phyloP scores from a whole-genome alignment of 1,140 invertebrate species.

The Manduca sexta region DNA sequence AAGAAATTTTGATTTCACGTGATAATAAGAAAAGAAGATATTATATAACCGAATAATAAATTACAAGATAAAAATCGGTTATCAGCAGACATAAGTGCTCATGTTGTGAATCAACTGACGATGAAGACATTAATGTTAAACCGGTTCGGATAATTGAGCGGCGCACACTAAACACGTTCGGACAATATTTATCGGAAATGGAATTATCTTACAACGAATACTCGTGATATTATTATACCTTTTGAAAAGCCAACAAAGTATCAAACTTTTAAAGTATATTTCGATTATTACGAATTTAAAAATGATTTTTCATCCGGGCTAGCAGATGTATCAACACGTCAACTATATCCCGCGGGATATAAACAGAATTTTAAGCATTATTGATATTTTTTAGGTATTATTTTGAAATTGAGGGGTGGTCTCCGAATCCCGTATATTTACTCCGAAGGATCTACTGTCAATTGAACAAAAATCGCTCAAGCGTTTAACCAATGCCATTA shows the following conservation, averaged over 20 bases:
- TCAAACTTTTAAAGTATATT: too few relatives aligned
- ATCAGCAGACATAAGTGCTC: conserved; percentile 23
- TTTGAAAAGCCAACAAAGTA: neutral
- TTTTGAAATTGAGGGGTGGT: conserved; percentile 44
- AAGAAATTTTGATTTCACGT: neutral
- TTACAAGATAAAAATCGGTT: conserved; percentile 20
- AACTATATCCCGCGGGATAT: conserved; percentile 33
- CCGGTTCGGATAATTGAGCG: conserved; percentile 43
- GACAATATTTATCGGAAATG: neutral
- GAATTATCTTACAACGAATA: neutral
- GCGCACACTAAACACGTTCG: neutral
- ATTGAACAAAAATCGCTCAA: conserved; percentile 51
- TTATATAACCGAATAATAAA: neutral
- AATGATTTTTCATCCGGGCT: conserved; percentile 32
- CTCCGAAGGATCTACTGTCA: conserved; percentile 44
- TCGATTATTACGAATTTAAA: conserved; percentile 18
- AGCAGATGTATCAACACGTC: conserved; percentile 13
- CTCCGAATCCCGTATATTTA: conserved; percentile 40
- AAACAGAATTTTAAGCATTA: conserved; percentile 33
- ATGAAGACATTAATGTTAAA: conserved; percentile 66
- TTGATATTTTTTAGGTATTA: conserved; percentile 36
- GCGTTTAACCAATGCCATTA: conserved; percentile 52
- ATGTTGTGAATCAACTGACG: conserved; percentile 50
- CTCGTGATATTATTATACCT: neutral
- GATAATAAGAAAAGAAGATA: neutral